Conservation (phyloP, 2,888 invertebrate genomes). For the Trisateles emortualis region DNA sequence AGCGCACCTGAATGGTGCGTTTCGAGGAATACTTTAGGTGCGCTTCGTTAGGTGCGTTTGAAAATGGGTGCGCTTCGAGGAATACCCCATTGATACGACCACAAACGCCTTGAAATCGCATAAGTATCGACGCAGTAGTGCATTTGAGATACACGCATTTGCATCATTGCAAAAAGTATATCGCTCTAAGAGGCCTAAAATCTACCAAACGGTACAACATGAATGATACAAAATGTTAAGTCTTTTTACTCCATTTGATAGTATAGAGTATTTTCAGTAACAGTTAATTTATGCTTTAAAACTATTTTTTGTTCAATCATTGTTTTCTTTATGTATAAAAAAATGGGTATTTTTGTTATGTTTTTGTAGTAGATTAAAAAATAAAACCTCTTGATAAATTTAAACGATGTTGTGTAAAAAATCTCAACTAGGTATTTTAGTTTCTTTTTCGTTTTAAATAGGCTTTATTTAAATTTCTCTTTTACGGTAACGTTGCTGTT, state of each 20-base stretch:
- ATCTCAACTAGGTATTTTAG: background rate
- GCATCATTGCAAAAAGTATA: too few relatives aligned
- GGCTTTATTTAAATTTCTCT: background rate
- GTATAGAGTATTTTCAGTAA: background rate
- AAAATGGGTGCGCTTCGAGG: too few relatives aligned
- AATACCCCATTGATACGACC: too few relatives aligned
- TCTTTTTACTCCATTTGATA: background rate
- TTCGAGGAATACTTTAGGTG: too few relatives aligned
- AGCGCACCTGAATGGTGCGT: too few relatives aligned
- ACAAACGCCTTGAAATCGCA: too few relatives aligned
- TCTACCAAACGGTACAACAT: too few relatives aligned
- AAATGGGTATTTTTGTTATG: background rate
- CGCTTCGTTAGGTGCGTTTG: too few relatives aligned
- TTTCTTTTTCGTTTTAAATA: background rate
- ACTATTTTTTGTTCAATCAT: background rate
- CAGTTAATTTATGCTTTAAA: background rate
- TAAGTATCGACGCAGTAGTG: too few relatives aligned
- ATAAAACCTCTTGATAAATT: background rate
- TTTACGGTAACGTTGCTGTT: background rate
- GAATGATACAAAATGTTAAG: too few relatives aligned
- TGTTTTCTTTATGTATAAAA: background rate
- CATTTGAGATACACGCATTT: too few relatives aligned
- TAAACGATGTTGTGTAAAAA: background rate
- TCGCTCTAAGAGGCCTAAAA: too few relatives aligned
- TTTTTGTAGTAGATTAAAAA: slow-evolving; percentile 1